A percentile compares a stretch with the other conserved stretches of the same genome.
phyloP scores from a whole-genome alignment of 1,140 invertebrate species.

The Zaprionus tsacasi region DNA sequence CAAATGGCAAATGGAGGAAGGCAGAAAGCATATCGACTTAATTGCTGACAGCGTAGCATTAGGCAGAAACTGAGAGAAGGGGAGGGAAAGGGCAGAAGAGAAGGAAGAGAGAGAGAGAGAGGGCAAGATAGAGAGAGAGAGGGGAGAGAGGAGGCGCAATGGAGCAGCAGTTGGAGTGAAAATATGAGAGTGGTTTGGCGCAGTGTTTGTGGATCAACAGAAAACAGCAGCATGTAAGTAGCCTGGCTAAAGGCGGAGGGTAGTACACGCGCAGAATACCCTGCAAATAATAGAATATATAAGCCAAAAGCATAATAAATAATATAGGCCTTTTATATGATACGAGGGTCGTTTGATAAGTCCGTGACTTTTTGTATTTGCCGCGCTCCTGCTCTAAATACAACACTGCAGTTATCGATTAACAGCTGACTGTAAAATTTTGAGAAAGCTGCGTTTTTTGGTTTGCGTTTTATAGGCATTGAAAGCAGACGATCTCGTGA shows the following conservation, averaged over 20 bases:
- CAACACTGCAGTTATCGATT: too few species aligned
- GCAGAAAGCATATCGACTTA: conserved; percentile 56
- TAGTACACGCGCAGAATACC: background rate
- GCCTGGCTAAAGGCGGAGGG: background rate
- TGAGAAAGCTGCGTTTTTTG: too few species aligned
- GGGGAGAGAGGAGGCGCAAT: too few species aligned
- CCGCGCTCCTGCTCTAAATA: too few species aligned
- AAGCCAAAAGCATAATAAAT: background rate
- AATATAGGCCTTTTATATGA: background rate
- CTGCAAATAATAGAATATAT: background rate
- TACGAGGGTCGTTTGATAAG: too few species aligned
- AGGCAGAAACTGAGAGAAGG: conserved; percentile 9
- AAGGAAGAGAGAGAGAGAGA: background rate
- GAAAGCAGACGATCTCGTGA: too few species aligned
- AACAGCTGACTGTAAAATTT: too few species aligned
- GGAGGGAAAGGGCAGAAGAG: background rate
- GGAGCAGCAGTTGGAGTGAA: background rate
- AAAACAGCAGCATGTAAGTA: background rate
- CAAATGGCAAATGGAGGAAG: conserved; percentile 47
- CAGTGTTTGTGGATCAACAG: conserved; percentile 19
- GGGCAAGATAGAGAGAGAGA: too few species aligned
- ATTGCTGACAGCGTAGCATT: conserved; percentile 55
- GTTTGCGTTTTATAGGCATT: too few species aligned
- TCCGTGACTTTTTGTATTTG: too few species aligned
- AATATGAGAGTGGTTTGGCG: background rate